Evolutionary conservation across 2,888 invertebrate species (phyloP).

Genomic region (Atethmia centrago): DNA sequence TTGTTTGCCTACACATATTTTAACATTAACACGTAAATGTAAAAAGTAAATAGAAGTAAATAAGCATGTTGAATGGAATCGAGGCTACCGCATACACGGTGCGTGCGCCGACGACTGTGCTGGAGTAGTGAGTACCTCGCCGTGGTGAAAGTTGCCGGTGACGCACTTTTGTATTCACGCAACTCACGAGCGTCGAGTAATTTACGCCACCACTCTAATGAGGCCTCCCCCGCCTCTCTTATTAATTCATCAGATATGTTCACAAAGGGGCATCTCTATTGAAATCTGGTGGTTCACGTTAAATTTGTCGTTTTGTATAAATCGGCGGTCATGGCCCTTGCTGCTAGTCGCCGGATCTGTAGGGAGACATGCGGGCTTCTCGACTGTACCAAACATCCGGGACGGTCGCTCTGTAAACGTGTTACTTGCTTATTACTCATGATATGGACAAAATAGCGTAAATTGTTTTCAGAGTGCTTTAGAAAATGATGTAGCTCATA

Average conservation of each 20-base stretch:
- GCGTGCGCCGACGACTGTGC: slow-evolving; percentile 68
- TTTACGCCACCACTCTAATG: slow-evolving; percentile 79
- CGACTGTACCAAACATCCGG: slow-evolving; percentile 78
- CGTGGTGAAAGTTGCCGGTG: slow-evolving; percentile 88
- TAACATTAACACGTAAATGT: slow-evolving; percentile 27
- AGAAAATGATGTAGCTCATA: neutral
- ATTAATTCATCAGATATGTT: slow-evolving; percentile 71
- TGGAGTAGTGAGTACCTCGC: slow-evolving; percentile 61
- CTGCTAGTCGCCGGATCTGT: slow-evolving; percentile 74
- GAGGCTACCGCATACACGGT: slow-evolving; percentile 65
- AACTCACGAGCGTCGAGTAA: slow-evolving; percentile 79
- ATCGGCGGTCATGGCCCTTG: slow-evolving; percentile 79
- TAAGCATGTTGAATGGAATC: slow-evolving; percentile 61
- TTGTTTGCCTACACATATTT: slow-evolving; percentile 24
- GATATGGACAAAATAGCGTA: slow-evolving; percentile 31
- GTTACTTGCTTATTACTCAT: slow-evolving; percentile 36
- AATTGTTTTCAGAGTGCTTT: slow-evolving; percentile 4
- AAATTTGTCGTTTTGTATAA: slow-evolving; percentile 78
- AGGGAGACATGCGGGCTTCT: slow-evolving; percentile 80
- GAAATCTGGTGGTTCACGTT: slow-evolving; percentile 74
- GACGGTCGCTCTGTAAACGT: slow-evolving; percentile 57
- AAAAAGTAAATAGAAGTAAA: slow-evolving; percentile 51
- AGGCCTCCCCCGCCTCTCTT: slow-evolving; percentile 73
- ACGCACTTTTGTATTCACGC: slow-evolving; percentile 87
- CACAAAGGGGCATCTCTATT: slow-evolving; percentile 69